Evolutionary conservation across 2,797 vertebrate species (phyloP), one percentile per base, ranked within the genome.

Genomic region (Corythornis leucogaster): DNA sequence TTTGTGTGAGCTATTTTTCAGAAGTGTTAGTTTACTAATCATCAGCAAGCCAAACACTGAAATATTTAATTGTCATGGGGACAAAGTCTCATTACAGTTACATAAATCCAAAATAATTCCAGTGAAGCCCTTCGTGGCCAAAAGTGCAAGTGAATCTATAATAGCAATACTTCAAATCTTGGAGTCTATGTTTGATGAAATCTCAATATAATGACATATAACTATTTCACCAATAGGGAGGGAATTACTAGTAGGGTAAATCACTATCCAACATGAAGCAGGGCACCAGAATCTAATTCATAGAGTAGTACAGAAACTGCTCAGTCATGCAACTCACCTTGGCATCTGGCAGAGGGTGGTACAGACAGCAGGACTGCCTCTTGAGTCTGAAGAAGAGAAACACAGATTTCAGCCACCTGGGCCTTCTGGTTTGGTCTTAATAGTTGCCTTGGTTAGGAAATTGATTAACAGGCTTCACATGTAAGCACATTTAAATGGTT

Each of bases 41-140:
- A 78, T 30, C 42, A 84, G n/a, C 43, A 85, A 74, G 26, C 8
- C 75, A 69, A 78, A 59, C 28, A 85, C 76, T 81, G 73, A 80
- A 83, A 75, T 24, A 21, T 35, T 81, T 88, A 70, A 88, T 57
- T 73, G 40, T 45, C 70, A 33, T 54, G 38, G 70, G 87, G 53
- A 78, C 28, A 95, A 84, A 59, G 51, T 92, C 70, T 57, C 16
- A 30, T 87, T 86, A 70, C 54, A 79, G 35, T 57, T 78, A 66
- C 50, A 46, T 69, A 85, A 87, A 84, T 57, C 26, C 26, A 64
- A 59, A 91, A 74, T 64, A 63, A 86, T 79, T 70, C 53, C 53
- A 86, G 8, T 15, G 53, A 92, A 87, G 22, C 7, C 55, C 53
- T 13, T 0, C 4, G 45, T 84, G 68, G 9, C 35, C 42, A 69